These are phyloP conservation scores for Zelleria hepariella DNA, from an alignment of 2,888 invertebrate genomes.

Conservation along the genomic window DNA sequence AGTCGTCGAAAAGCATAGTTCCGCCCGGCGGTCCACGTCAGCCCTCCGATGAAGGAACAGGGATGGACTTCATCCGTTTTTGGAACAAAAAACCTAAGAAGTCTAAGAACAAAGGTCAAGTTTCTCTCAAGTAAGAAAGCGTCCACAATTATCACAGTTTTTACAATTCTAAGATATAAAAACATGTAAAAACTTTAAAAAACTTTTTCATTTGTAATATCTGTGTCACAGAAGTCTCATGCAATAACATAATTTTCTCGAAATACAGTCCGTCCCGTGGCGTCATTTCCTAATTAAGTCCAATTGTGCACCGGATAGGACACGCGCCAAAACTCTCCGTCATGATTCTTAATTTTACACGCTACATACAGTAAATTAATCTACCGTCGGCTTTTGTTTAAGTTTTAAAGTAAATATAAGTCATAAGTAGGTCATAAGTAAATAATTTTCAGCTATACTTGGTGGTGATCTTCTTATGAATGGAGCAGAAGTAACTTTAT, in stretches of 20 bases:
- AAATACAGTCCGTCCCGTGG: slow-evolving; percentile 23
- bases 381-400: not conserved
- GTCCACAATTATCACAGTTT: no score
- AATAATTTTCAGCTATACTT: no score
- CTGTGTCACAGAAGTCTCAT: slow-evolving; percentile 7
- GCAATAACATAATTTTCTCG: not conserved
- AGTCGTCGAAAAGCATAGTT: not conserved
- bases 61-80: not conserved
- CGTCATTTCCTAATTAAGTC: slow-evolving; percentile 68
- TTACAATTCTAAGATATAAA: no score
- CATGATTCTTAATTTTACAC: not conserved
- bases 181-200: not conserved
- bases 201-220: not conserved
- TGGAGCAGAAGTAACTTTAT: no score
- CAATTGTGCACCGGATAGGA: slow-evolving; percentile 67
- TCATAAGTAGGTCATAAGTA: no score
- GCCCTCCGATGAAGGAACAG: not conserved
- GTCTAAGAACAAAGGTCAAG: not conserved
- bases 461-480: no score
- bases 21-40: not conserved
- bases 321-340: slow-evolving; percentile 58
- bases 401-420: not conserved
- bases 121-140: not conserved
- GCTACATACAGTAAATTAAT: not conserved
- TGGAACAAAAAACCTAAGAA: not conserved